A percentile compares a stretch with the other conserved stretches of the same genome.
These are phyloP conservation scores for Callocephalon fimbriatum DNA, from an alignment of 2,113 vertebrate species.

Conservation along the genomic window DNA sequence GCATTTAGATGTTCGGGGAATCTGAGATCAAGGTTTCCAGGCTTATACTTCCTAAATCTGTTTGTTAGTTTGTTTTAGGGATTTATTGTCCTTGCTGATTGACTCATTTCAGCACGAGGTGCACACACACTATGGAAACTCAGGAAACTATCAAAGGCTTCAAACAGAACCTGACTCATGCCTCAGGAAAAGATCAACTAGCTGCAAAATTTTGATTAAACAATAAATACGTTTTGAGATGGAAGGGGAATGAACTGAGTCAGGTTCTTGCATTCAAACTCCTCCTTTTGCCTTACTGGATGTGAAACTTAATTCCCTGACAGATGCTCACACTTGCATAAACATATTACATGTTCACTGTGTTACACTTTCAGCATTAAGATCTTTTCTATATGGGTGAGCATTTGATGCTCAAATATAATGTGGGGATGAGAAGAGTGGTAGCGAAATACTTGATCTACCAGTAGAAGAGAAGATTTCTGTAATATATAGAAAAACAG, in stretches of 20 bases:
- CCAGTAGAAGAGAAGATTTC: neutral
- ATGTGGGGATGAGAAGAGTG: neutral
- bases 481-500: neutral
- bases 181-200: neutral
- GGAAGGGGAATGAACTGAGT: neutral
- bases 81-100: neutral
- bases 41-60: neutral
- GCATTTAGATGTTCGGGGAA: neutral
- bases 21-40: neutral
- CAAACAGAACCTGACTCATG: neutral
- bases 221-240: neutral
- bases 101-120: neutral
- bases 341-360: fast-evolving
- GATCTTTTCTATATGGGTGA: neutral
- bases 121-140: neutral
- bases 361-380: neutral
- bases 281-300: neutral
- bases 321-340: neutral
- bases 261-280: neutral
- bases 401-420: neutral
- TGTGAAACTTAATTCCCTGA: neutral
- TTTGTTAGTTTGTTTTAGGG: neutral
- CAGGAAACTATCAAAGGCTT: neutral
- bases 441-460: neutral
- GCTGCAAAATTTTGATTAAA: neutral